A percentile compares a stretch with the other conserved stretches of the same genome.
Evolutionary conservation across 2,113 vertebrate genomes (phyloP).

Genomic region (Chionodraco myersi): DNA sequence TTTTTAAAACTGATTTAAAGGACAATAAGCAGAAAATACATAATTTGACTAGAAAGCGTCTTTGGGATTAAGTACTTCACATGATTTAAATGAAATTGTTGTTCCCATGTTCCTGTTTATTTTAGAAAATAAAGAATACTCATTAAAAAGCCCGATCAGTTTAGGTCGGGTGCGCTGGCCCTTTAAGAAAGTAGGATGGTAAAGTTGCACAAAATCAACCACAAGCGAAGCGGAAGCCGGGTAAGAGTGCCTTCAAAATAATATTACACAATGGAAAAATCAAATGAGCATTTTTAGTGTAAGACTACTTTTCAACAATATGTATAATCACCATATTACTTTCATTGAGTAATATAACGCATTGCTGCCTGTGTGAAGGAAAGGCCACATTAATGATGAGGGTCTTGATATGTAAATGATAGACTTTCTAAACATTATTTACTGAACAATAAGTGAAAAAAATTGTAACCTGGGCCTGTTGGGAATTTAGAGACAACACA

Average conservation of each 20-base stretch:
- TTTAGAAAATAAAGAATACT: neutral
- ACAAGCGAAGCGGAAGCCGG: neutral
- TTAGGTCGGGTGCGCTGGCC: constrained; percentile 48
- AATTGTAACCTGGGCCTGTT: neutral
- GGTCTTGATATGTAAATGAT: neutral
- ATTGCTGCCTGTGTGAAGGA: neutral
- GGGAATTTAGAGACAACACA: too few relatives aligned
- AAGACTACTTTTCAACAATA: neutral
- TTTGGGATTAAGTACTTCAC: neutral
- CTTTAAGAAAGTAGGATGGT: constrained; percentile 75
- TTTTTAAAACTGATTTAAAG: too few relatives aligned
- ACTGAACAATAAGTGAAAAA: neutral
- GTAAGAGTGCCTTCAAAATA: constrained; percentile 23
- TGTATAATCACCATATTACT: neutral
- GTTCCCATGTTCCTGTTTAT: neutral
- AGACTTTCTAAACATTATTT: neutral
- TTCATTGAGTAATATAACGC: neutral
- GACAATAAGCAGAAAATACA: too few relatives aligned
- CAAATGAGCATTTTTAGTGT: neutral
- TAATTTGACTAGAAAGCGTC: neutral
- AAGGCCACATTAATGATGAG: too few relatives aligned
- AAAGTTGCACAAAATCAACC: neutral
- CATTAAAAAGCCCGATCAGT: neutral
- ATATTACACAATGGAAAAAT: neutral
- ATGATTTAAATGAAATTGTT: too few relatives aligned